Conservation (phyloP, 1,140 invertebrate genomes). For the Akabosia matsudoensis region DNA sequence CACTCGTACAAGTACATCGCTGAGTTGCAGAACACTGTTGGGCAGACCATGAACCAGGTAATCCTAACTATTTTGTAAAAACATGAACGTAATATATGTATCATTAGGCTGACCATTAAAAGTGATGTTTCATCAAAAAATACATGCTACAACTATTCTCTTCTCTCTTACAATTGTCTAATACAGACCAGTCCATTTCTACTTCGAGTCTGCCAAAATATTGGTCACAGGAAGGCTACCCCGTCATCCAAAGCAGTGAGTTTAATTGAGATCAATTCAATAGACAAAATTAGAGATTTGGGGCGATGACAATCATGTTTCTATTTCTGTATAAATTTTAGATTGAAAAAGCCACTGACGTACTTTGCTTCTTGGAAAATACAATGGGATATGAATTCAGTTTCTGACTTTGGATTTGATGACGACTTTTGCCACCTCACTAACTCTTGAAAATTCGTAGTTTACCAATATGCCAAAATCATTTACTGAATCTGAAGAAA, state of each 20-base stretch:
- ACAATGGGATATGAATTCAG: neutral
- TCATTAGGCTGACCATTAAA: neutral
- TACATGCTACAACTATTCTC: neutral
- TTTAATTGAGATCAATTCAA: neutral
- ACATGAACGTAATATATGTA: neutral
- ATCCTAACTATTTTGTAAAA: no score
- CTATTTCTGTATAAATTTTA: neutral
- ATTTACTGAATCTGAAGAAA: no score
- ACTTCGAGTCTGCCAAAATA: conserved; percentile 85
- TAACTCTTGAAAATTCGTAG: neutral
- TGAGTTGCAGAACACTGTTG: conserved; percentile 75
- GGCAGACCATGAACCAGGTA: conserved; percentile 48
- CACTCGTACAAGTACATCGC: conserved; percentile 95
- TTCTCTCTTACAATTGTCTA: neutral
- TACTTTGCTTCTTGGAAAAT: conserved; percentile 4
- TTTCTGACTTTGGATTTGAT: neutral
- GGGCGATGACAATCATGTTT: neutral
- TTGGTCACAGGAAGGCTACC: conserved; percentile 92
- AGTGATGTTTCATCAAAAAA: neutral
- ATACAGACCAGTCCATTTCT: conserved; percentile 80
- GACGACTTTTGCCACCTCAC: neutral
- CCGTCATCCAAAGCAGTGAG: conserved; percentile 2
- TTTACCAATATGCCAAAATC: no score
- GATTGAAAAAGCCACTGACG: conserved; percentile 12
- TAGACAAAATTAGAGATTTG: neutral